Conservation (phyloP, 2,888 invertebrate genomes). For the Trichogramma evanescens region DNA sequence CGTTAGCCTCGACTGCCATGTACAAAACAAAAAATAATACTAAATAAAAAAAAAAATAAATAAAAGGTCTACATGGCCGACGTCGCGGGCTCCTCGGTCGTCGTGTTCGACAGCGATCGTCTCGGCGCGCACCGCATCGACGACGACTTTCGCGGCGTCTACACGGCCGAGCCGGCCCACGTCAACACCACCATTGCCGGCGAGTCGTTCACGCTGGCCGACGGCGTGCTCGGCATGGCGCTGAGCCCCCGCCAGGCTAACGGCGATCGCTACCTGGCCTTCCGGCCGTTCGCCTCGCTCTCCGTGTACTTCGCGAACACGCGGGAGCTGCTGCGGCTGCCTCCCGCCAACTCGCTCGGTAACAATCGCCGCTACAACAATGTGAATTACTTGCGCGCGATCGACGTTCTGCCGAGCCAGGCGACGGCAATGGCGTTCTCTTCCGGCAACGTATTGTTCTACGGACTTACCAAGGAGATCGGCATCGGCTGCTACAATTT, state of each 20-base stretch:
- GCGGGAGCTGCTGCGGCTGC: slow-evolving; percentile 4
- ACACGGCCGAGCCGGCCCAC: slow-evolving; percentile 13
- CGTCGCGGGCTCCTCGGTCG: slow-evolving; percentile 24
- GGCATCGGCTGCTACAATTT: slow-evolving; percentile 44
- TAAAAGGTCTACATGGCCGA: slow-evolving; percentile 31
- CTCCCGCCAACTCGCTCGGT: too few species aligned
- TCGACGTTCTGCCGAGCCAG: slow-evolving; percentile 21
- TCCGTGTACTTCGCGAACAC: slow-evolving; percentile 21
- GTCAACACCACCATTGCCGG: slow-evolving; percentile 39
- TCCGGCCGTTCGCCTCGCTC: slow-evolving; percentile 29
- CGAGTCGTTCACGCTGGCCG: slow-evolving; percentile 59
- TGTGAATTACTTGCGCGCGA: neutral
- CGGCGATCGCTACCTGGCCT: slow-evolving; percentile 20
- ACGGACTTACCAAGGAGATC: slow-evolving; percentile 36
- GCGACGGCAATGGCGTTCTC: slow-evolving; percentile 18
- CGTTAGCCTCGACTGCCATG: neutral
- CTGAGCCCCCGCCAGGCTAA: neutral
- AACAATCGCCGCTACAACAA: neutral
- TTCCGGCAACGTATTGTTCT: slow-evolving; percentile 38
- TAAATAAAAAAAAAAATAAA: neutral
- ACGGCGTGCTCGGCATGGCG: slow-evolving; percentile 62
- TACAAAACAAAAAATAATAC: neutral
- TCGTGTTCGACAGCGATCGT: slow-evolving; percentile 25
- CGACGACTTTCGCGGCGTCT: neutral
- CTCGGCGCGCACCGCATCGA: slow-evolving; percentile 11